Conservation (phyloP, 2,113 vertebrate genomes). For the Xiphias gladius region DNA sequence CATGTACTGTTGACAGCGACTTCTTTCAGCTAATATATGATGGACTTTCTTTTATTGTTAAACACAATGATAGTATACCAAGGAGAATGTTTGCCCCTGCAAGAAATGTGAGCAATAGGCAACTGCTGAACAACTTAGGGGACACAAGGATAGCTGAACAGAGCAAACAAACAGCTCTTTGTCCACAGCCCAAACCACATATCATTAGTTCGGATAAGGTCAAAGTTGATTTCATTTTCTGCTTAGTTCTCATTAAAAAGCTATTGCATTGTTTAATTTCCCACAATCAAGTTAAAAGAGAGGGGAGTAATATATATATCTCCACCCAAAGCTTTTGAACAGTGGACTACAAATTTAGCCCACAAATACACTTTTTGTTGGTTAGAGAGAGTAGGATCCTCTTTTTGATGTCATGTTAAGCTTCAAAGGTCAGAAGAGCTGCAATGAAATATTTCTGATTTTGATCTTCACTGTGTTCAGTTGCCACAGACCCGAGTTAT, state of each 20-base stretch:
- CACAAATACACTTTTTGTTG: constrained; percentile 71
- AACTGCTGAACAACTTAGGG: not conserved
- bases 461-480: constrained; percentile 4
- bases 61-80: too few relatives aligned
- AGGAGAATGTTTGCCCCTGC: too few relatives aligned
- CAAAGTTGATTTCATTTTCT: constrained; percentile 88
- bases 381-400: constrained; percentile 7
- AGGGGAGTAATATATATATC: constrained; percentile 72
- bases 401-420: constrained; percentile 39
- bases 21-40: too few relatives aligned
- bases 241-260: constrained; percentile 87
- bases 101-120: too few relatives aligned
- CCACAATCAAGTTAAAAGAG: constrained; percentile 83
- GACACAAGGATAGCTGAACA: constrained; percentile 66
- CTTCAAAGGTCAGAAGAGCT: constrained; percentile 54
- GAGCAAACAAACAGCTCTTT: constrained; percentile 79
- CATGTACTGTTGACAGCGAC: not conserved
- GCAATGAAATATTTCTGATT: constrained; percentile 9
- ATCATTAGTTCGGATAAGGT: constrained; percentile 85
- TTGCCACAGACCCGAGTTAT: not conserved
- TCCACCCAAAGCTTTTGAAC: constrained; percentile 82
- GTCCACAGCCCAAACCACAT: constrained; percentile 74
- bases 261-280: constrained; percentile 89
- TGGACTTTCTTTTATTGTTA: too few relatives aligned
- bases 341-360: constrained; percentile 70